Evolutionary conservation across 2,797 vertebrate genomes (phyloP), one percentile per base, ranked within the genome.

Genomic region (Pipistrellus pipistrellus): DNA sequence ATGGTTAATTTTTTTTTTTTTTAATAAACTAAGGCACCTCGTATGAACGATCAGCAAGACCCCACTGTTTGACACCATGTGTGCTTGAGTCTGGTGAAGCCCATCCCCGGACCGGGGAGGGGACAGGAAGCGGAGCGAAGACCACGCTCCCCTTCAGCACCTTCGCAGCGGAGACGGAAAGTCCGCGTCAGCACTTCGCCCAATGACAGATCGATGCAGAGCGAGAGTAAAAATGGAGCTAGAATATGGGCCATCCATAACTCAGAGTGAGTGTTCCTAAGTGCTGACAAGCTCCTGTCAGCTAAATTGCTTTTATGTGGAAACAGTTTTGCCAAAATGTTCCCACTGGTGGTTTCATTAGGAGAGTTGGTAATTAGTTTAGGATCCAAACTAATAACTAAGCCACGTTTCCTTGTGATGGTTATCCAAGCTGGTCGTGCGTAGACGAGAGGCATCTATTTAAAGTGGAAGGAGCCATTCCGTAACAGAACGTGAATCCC

Each of bases 401-500:
- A 95, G 88, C 27, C 25, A 91, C 32, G 53, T 83, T 48, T 92
- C 30, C 84, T 27, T 53, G 11, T 44, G 88, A 23, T 88, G 59
- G 46, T 51, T 95, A 62, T 75, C 91, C 35, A 86, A 88, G 30
- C 89, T 78, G 85, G 57, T 77, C 81, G 84, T 78, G 44, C 80
- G 27, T 38, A 82, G 62, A 84, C 13, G 93, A 75, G 76, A 93
- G 48, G 32, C 69, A 88, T 55, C 23, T 20, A 93, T 27, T 92
- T 76, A 66, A 92, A 93, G 88, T 75, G 90, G 93, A 97, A 94
- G 55, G 96, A 95, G 18, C 41, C 13, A 35, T 81, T 96, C 91
- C 92, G 78, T 73, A 82, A 77, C 88, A 96, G 88, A 90, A 97
- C 97, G 97, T 96, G 94, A 97, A 96, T 97, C 81, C 89, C 75